Evolutionary conservation across 2,888 invertebrate genomes (phyloP).

Genomic region (Synergus japonicus): DNA sequence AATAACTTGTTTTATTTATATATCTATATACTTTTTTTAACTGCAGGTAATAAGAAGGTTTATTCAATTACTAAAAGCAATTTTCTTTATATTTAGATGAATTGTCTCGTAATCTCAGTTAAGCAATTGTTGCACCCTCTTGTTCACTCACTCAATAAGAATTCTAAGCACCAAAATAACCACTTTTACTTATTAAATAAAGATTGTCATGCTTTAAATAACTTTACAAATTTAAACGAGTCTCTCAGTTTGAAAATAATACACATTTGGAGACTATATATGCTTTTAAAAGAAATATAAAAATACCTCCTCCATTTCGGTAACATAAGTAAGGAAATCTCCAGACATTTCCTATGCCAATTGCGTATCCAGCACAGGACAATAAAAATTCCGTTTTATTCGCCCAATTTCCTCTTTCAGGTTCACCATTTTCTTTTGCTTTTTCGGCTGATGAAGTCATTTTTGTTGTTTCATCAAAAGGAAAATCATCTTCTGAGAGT

Average conservation of each 20-base stretch:
- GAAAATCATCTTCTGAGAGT: slow-evolving; percentile 41
- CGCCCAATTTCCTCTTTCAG: slow-evolving; percentile 84
- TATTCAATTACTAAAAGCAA: no score
- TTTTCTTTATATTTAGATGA: not conserved
- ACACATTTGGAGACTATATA: not conserved
- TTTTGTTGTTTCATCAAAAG: slow-evolving; percentile 38
- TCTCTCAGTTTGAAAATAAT: not conserved
- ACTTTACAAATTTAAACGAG: not conserved
- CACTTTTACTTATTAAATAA: not conserved
- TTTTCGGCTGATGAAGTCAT: slow-evolving; percentile 29
- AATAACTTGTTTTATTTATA: not conserved
- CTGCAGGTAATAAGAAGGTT: not conserved
- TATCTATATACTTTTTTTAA: not conserved
- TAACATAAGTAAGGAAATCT: slow-evolving; percentile 92
- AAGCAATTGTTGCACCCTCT: not conserved
- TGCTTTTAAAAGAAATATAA: no score
- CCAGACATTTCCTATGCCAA: slow-evolving; percentile 92
- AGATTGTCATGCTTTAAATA: not conserved
- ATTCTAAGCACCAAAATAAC: not conserved
- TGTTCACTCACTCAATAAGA: not conserved
- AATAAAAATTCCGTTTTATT: slow-evolving; percentile 88
- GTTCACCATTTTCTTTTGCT: slow-evolving; percentile 51
- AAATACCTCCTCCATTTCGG: slow-evolving; percentile 89
- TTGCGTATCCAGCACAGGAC: slow-evolving; percentile 90
- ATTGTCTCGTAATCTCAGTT: not conserved